Conservation (phyloP, 2,113 vertebrate species). For the Centropristis striata region DNA sequence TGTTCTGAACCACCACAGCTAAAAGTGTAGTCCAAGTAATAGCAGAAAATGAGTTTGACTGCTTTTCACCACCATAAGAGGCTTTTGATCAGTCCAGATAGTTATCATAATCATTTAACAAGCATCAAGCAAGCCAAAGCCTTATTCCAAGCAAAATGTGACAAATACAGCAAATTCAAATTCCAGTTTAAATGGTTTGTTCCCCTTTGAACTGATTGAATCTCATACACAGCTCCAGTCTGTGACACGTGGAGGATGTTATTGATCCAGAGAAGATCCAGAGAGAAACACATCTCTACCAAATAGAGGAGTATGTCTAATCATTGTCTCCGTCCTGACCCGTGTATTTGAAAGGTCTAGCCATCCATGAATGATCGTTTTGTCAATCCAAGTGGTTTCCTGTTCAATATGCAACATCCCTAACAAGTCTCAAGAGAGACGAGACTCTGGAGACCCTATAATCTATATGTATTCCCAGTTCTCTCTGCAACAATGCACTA, state of each 20-base stretch:
- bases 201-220: not conserved
- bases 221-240: constrained; percentile 32
- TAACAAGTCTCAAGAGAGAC: constrained; percentile 1
- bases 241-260: not conserved
- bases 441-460: not conserved
- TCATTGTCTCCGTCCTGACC: not conserved
- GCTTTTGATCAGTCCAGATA: constrained; percentile 24
- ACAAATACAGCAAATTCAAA: constrained; percentile 29
- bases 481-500: constrained; percentile 2
- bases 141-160: constrained; percentile 13
- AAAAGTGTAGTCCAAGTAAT: constrained; percentile 23
- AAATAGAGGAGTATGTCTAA: not conserved
- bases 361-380: constrained; percentile 22
- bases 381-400: constrained; percentile 27
- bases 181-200: constrained; percentile 36
- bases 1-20: constrained; percentile 5
- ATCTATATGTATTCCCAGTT: constrained; percentile 3
- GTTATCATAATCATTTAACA: constrained; percentile 27
- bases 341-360: constrained; percentile 3
- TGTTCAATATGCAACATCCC: not conserved
- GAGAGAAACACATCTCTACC: constrained; percentile 26
- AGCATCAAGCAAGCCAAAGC: constrained; percentile 31
- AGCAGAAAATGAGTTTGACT: constrained; percentile 16
- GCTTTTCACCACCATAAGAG: not conserved
- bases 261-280: constrained; percentile 38